Conservation (phyloP, 2,113 vertebrate species). For the Oreochromis spilurus region DNA sequence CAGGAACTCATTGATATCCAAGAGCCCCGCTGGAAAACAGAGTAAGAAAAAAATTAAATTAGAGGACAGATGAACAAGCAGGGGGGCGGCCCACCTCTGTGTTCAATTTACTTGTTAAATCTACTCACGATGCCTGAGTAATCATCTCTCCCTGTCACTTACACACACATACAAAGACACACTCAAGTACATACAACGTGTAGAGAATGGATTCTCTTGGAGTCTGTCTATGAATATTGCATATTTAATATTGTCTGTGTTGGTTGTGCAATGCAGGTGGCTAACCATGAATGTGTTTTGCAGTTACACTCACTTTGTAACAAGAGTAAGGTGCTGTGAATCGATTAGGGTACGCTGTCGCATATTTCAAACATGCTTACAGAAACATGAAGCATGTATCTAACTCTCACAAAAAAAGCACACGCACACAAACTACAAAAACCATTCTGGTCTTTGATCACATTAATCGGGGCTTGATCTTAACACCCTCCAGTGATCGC, state of each 20-base stretch:
- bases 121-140: not conserved
- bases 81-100: conserved; percentile 7
- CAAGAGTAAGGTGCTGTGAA: not conserved
- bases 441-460: not conserved
- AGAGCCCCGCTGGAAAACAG: not conserved
- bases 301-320: not conserved
- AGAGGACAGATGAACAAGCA: conserved; percentile 1
- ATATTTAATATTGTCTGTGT: not conserved
- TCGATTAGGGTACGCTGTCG: not conserved
- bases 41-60: conserved; percentile 36
- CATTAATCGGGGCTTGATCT: not conserved
- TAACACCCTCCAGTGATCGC: not conserved
- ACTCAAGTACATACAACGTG: not conserved
- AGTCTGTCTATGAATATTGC: not conserved
- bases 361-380: not conserved
- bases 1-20: conserved; percentile 1
- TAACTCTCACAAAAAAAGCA: not conserved
- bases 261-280: not conserved
- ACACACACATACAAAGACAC: not conserved
- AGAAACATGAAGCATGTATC: not conserved
- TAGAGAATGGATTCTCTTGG: not conserved
- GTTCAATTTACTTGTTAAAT: conserved; percentile 33
- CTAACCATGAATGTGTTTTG: not conserved
- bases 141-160: not conserved
- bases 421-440: not conserved